Percentiles rank a stretch among this genome's conserved stretches.
phyloP scores from a whole-genome alignment of 2,113 vertebrate genomes.

The Apodemus sylvaticus region DNA sequence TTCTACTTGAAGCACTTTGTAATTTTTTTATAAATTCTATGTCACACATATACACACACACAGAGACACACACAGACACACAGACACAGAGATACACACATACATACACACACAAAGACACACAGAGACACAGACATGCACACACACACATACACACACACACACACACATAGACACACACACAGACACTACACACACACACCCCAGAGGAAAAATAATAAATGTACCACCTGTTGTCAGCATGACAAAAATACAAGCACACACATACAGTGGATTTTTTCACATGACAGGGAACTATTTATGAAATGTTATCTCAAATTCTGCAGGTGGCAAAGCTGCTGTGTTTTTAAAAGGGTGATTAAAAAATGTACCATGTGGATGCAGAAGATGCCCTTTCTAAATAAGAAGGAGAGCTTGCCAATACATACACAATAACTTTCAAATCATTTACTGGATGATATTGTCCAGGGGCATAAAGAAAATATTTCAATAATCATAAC shows the following conservation, averaged over 20 bases:
- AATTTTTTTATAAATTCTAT: neutral
- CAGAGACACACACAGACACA: neutral
- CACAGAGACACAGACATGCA: too few relatives aligned
- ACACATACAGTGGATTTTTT: neutral
- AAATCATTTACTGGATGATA: neutral
- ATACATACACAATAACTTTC: neutral
- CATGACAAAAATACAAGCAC: neutral
- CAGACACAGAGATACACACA: neutral
- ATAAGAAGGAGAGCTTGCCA: neutral
- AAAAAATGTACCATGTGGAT: neutral
- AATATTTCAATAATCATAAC: neutral
- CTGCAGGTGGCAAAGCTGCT: conserved; percentile 10
- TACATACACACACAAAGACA: neutral
- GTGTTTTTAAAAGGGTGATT: neutral
- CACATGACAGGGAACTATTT: conserved; percentile 51
- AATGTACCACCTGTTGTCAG: conserved; percentile 20
- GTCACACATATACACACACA: neutral
- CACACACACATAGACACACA: neutral
- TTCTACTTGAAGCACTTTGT: neutral
- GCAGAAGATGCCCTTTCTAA: neutral
- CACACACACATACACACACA: neutral
- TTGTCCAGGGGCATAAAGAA: neutral
- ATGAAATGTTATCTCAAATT: neutral
- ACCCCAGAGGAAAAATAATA: conserved; percentile 55
- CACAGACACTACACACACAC: neutral